Evolutionary conservation across 2,888 invertebrate species (phyloP).

Genomic region (Nomada fucata): DNA sequence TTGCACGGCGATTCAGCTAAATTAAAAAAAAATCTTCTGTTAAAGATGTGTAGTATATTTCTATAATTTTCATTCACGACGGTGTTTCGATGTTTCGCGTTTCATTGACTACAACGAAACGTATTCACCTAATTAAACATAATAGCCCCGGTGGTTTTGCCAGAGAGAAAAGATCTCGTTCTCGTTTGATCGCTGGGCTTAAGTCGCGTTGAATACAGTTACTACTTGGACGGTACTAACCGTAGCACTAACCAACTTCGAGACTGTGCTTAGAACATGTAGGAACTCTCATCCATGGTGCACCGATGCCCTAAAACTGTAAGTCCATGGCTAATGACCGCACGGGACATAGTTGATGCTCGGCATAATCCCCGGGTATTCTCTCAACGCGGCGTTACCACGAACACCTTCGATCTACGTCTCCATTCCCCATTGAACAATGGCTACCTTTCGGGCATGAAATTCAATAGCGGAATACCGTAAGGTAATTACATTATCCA

Average conservation of each 20-base stretch:
- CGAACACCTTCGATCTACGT: background rate
- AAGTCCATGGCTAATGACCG: slow-evolving; percentile 17
- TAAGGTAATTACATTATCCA: too few relatives aligned
- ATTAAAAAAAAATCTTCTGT: too few relatives aligned
- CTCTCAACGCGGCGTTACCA: background rate
- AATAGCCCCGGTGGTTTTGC: background rate
- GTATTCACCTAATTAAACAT: background rate
- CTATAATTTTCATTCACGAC: too few relatives aligned
- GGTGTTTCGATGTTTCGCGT: background rate
- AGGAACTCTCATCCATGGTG: slow-evolving; percentile 10
- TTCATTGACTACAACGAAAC: background rate
- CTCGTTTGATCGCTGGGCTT: slow-evolving; percentile 7
- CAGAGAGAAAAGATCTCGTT: background rate
- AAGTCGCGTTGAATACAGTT: slow-evolving; percentile 13
- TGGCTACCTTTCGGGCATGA: background rate
- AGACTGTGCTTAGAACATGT: background rate
- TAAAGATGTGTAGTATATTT: too few relatives aligned
- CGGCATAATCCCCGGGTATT: background rate
- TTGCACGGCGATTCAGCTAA: too few relatives aligned
- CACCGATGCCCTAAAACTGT: slow-evolving; percentile 15
- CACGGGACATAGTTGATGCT: background rate
- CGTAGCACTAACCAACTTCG: slow-evolving; percentile 5
- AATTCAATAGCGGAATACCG: background rate
- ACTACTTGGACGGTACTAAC: background rate
- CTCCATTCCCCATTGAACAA: background rate